A percentile compares a stretch with the other conserved stretches of the same genome.
Evolutionary conservation across 2,113 vertebrate species (phyloP).

Genomic region (Chloebia gouldiae): DNA sequence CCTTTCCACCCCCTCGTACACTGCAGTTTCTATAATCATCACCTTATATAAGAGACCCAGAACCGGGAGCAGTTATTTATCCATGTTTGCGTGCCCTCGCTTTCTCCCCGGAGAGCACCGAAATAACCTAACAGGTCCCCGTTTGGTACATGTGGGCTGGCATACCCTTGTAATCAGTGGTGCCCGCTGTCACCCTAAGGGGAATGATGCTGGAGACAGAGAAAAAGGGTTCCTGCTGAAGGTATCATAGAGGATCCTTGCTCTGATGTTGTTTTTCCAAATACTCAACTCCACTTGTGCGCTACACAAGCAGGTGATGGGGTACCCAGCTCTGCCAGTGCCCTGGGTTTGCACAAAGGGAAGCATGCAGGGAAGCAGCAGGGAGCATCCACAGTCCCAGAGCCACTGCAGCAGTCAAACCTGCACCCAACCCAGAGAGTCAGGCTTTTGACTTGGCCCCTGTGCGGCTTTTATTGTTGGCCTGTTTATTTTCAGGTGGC

Average conservation of each 20-base stretch:
- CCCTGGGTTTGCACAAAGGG: background rate
- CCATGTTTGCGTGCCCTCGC: slow-evolving; percentile 2
- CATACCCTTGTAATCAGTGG: background rate
- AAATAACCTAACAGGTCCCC: slow-evolving; percentile 10
- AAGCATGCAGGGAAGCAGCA: background rate
- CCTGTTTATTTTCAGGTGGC: background rate
- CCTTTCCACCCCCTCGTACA: background rate
- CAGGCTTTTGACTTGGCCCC: background rate
- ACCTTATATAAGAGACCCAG: slow-evolving; percentile 57
- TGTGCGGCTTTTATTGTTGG: accelerated
- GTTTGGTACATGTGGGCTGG: background rate
- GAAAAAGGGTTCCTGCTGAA: background rate
- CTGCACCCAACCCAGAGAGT: accelerated
- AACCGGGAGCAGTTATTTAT: slow-evolving; percentile 47
- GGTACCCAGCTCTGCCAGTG: accelerated
- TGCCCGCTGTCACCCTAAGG: background rate
- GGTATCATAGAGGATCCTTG: accelerated
- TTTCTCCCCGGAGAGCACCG: background rate
- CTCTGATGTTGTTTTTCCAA: background rate
- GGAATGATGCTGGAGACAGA: background rate
- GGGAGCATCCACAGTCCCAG: background rate
- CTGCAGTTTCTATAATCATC: slow-evolving; percentile 50
- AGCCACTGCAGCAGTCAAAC: background rate
- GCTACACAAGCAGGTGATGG: background rate
- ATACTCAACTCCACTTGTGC: accelerated